Evolutionary conservation across 2,113 vertebrate genomes (phyloP).

Genomic region (Microtus richardsoni): DNA sequence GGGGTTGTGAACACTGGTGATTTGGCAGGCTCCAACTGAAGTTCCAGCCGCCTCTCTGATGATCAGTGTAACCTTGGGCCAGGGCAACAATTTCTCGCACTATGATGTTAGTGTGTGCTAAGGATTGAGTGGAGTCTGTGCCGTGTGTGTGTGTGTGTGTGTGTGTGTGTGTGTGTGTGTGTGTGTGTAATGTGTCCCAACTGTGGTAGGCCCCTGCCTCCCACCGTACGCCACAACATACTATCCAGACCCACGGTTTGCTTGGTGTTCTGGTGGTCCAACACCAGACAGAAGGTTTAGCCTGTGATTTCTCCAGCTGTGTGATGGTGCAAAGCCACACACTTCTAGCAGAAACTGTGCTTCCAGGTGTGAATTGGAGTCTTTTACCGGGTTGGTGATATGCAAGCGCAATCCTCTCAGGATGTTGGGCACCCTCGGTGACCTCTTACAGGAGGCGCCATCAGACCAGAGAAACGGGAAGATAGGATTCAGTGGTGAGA

Average conservation of each 20-base stretch:
- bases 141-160: not conserved
- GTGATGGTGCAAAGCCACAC: no score
- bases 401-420: no score
- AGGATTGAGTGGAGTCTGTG: not conserved
- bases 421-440: not conserved
- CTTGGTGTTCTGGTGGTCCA: not conserved
- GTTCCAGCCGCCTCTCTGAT: not conserved
- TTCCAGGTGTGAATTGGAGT: not conserved
- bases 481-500: not conserved
- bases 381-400: not conserved
- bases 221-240: fast-evolving
- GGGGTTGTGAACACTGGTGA: not conserved
- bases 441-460: not conserved
- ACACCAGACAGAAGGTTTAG: no score
- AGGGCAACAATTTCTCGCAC: not conserved
- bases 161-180: fast-evolving
- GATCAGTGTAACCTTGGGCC: not conserved
- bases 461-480: not conserved
- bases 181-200: fast-evolving
- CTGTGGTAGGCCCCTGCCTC: not conserved
- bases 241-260: no score
- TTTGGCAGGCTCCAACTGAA: not conserved
- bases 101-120: not conserved
- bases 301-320: not conserved
- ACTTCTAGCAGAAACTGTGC: not conserved